Percentiles rank a stretch among this genome's conserved stretches.
phyloP scores from a whole-genome alignment of 1,140 invertebrate species.

The Camponotus pennsylvanicus region DNA sequence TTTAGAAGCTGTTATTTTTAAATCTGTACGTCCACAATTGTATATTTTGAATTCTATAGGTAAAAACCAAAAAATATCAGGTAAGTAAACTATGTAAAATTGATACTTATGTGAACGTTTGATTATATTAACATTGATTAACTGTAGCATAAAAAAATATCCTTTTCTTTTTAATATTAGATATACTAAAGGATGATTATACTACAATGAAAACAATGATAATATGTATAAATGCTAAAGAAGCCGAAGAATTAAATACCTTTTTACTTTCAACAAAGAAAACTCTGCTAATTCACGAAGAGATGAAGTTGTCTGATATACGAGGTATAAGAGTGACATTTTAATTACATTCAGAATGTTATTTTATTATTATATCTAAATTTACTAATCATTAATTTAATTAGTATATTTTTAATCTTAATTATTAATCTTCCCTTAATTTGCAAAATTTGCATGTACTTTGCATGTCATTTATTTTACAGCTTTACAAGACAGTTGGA shows the following conservation, averaged over 20 bases:
- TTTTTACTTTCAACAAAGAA: slow-evolving; percentile 72
- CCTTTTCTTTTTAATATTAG: slow-evolving; percentile 55
- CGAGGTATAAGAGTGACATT: slow-evolving; percentile 62
- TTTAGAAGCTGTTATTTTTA: slow-evolving; percentile 81
- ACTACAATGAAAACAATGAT: slow-evolving; percentile 77
- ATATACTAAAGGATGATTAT: slow-evolving; percentile 69
- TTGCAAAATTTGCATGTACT: slow-evolving; percentile 25
- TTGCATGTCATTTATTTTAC: background rate
- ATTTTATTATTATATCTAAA: background rate
- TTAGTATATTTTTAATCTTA: background rate
- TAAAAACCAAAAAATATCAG: slow-evolving; percentile 75
- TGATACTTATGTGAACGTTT: background rate
- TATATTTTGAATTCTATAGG: slow-evolving; percentile 63
- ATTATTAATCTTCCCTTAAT: no score
- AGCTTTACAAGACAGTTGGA: slow-evolving; percentile 78
- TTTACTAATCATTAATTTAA: slow-evolving; percentile 12
- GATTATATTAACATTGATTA: background rate
- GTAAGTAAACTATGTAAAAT: slow-evolving; percentile 58
- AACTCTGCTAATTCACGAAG: slow-evolving; percentile 75
- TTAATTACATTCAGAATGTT: slow-evolving; percentile 27
- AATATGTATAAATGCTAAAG: slow-evolving; percentile 75
- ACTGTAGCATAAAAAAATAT: background rate
- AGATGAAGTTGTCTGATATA: slow-evolving; percentile 72
- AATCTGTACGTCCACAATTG: slow-evolving; percentile 73
- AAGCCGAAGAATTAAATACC: slow-evolving; percentile 76